Conservation (phyloP, 2,797 vertebrate genomes). For the Pampus argenteus region DNA sequence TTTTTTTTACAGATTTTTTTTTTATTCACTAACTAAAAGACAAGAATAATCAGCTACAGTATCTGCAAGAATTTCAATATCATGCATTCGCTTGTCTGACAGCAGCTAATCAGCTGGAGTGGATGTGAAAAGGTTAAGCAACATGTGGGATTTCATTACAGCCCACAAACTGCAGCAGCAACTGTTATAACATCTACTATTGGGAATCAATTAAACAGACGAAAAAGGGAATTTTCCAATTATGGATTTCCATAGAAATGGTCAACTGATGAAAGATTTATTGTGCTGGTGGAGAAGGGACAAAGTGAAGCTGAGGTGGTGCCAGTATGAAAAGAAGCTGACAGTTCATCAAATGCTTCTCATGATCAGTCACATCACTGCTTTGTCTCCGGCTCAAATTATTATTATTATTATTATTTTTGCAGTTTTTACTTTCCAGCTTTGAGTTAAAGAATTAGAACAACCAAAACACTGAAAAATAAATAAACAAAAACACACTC, state of each 20-base stretch:
- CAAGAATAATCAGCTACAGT: no score
- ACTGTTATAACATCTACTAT: slow-evolving; percentile 29
- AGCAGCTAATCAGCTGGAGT: slow-evolving; percentile 10
- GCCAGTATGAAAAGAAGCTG: neutral
- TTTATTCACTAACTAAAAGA: no score
- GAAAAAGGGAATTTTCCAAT: slow-evolving; percentile 12
- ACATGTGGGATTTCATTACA: slow-evolving; percentile 56
- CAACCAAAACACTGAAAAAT: no score
- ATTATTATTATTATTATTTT: no score
- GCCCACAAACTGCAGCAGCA: slow-evolving; percentile 29
- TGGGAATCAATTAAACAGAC: slow-evolving; percentile 39
- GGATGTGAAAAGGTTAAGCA: slow-evolving; percentile 38
- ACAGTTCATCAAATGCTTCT: neutral
- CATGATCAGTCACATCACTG: no score
- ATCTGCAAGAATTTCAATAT: neutral
- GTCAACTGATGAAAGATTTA: slow-evolving; percentile 10
- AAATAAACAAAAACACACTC: no score
- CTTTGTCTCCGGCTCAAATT: no score
- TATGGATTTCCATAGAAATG: slow-evolving; percentile 38
- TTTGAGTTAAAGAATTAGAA: no score
- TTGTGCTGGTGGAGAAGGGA: neutral
- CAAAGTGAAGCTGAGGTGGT: neutral
- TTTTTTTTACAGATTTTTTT: no score
- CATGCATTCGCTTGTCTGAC: neutral
- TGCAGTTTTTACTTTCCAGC: no score